phyloP scores from a whole-genome alignment of 2,113 vertebrate genomes.

The Zootoca vivipara region DNA sequence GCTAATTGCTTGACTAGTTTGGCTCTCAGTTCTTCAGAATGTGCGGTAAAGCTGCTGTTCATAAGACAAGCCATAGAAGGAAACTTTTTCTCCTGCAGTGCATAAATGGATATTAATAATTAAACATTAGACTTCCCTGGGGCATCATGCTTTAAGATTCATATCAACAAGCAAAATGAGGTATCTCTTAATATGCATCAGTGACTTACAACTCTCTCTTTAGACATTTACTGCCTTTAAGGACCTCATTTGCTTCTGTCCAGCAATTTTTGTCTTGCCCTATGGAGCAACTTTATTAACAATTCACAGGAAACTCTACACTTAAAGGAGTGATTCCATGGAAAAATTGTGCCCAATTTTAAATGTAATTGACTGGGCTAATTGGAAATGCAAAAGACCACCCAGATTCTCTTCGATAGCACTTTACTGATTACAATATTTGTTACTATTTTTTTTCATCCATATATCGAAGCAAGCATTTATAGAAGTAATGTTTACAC shows the following conservation, averaged over 20 bases:
- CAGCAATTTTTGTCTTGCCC: constrained; percentile 19
- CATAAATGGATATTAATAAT: constrained; percentile 51
- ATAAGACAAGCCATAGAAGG: constrained; percentile 40
- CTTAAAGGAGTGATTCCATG: not conserved
- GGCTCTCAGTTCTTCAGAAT: constrained; percentile 43
- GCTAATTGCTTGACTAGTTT: not conserved
- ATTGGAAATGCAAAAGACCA: too few species aligned
- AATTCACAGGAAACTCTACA: constrained; percentile 23
- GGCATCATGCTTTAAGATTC: constrained; percentile 54
- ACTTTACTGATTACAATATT: too few species aligned
- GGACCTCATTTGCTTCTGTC: constrained; percentile 55
- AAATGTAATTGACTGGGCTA: too few species aligned
- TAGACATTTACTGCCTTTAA: constrained; percentile 47
- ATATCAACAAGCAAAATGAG: constrained; percentile 62
- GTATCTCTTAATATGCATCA: constrained; percentile 42
- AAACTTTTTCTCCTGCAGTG: constrained; percentile 10
- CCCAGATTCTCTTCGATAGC: too few species aligned
- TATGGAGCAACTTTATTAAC: constrained; percentile 33
- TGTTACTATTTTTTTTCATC: too few species aligned
- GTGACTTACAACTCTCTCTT: constrained; percentile 40
- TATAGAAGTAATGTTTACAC: too few species aligned
- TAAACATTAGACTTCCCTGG: constrained; percentile 53
- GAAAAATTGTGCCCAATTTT: too few species aligned
- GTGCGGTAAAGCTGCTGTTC: constrained; percentile 47
- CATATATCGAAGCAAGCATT: too few species aligned